Percentiles rank a stretch among this genome's conserved stretches.
Conservation (phyloP, 2,797 vertebrate genomes). For the Poecile montanus region DNA sequence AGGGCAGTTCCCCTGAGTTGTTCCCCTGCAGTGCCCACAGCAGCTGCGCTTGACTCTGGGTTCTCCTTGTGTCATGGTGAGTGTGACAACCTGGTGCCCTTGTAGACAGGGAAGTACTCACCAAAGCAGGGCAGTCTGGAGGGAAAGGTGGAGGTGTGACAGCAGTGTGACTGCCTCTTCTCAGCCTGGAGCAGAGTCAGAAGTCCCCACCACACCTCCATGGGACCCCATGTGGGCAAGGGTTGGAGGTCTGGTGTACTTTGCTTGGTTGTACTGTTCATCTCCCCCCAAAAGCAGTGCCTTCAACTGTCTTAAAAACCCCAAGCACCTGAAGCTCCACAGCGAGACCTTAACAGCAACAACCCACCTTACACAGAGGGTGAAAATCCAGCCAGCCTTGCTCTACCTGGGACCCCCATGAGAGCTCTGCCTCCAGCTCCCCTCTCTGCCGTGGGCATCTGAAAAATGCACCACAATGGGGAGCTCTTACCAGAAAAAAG, state of each 20-base stretch:
- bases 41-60: background rate
- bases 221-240: background rate
- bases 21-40: background rate
- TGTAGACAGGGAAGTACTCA: fast-evolving
- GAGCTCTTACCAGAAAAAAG: background rate
- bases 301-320: background rate
- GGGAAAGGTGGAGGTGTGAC: background rate
- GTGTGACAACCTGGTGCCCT: background rate
- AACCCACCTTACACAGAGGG: fast-evolving
- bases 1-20: background rate
- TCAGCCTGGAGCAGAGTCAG: background rate
- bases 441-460: fast-evolving
- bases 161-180: background rate
- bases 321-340: background rate
- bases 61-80: background rate
- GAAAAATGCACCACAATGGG: background rate
- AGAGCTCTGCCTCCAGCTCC: background rate
- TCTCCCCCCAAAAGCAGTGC: background rate
- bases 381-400: background rate
- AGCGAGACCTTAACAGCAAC: background rate
- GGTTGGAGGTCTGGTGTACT: background rate
- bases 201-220: background rate
- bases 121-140: background rate
- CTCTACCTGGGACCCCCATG: fast-evolving
- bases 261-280: background rate